Percentiles rank a stretch among this genome's conserved stretches.
phyloP scores from a whole-genome alignment of 2,113 vertebrate species.

The Meriones unguiculatus region DNA sequence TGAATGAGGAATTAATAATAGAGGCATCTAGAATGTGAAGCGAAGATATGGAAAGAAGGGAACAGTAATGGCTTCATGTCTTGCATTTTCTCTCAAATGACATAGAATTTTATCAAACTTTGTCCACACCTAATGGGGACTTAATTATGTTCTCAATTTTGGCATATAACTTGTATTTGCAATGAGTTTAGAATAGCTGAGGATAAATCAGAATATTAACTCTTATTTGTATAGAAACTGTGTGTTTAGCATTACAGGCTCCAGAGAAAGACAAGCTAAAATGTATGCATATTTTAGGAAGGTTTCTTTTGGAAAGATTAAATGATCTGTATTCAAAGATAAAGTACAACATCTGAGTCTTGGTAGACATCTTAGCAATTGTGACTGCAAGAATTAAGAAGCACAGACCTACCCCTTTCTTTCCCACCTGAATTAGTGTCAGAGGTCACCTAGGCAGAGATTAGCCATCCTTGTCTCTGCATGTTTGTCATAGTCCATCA shows the following conservation, averaged over 20 bases:
- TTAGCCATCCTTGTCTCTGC: neutral
- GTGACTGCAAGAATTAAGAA: conserved; percentile 4
- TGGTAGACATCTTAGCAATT: neutral
- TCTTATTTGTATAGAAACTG: conserved; percentile 19
- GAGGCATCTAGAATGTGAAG: neutral
- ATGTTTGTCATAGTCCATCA: neutral
- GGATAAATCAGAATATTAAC: conserved; percentile 1
- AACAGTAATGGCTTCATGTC: neutral
- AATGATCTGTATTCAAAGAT: conserved; percentile 36
- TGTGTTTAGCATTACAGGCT: neutral
- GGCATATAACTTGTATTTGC: neutral
- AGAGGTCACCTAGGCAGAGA: neutral
- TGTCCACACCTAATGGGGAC: neutral
- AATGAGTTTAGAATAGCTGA: neutral
- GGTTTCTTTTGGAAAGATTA: neutral
- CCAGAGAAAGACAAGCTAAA: neutral
- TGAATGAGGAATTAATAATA: neutral
- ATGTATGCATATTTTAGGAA: neutral
- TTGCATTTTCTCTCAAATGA: neutral
- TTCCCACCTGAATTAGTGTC: neutral
- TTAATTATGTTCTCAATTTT: neutral
- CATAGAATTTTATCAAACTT: neutral
- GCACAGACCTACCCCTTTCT: neutral
- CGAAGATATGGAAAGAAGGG: neutral
- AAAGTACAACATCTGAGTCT: neutral